These are phyloP conservation scores for Tetranychus piercei DNA, from an alignment of 2,888 invertebrate species.

Conservation along the genomic window DNA sequence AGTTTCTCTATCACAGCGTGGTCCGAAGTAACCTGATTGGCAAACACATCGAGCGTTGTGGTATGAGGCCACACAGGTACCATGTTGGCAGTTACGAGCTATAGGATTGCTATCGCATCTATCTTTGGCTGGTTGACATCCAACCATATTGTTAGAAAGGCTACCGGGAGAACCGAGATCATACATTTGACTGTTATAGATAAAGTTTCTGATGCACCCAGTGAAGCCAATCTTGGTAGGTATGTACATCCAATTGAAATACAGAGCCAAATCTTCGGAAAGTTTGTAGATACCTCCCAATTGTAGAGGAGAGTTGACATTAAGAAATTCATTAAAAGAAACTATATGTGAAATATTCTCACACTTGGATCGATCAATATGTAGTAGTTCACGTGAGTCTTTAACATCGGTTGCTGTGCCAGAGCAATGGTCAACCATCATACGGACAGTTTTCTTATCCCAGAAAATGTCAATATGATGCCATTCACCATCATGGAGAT, in stretches of 20 bases:
- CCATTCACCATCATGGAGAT: conserved; percentile 91
- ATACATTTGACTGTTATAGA: conserved; percentile 85
- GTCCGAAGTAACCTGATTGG: conserved; percentile 79
- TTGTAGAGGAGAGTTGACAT: conserved; percentile 84
- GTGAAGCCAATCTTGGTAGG: conserved; percentile 54
- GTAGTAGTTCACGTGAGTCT: conserved; percentile 48
- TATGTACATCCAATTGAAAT: conserved; percentile 27
- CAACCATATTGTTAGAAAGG: conserved; percentile 58
- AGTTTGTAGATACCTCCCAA: conserved; percentile 55
- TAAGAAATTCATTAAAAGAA: conserved; percentile 84
- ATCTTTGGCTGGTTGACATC: conserved; percentile 83
- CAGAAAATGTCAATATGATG: conserved; percentile 88
- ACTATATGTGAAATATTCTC: conserved; percentile 74
- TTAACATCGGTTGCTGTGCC: conserved; percentile 61
- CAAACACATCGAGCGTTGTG: conserved; percentile 68
- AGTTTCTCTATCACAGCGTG: conserved; percentile 32
- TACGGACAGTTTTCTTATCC: conserved; percentile 73
- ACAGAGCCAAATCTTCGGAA: background rate
- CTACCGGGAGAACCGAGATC: conserved; percentile 83
- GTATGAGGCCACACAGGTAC: conserved; percentile 79
- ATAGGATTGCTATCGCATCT: conserved; percentile 64
- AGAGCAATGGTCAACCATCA: conserved; percentile 82
- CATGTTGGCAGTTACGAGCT: conserved; percentile 56
- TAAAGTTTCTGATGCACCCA: conserved; percentile 84
- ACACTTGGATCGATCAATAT: conserved; percentile 71